Conservation (phyloP, 2,888 invertebrate genomes). For the Aphidoletes aphidimyza region DNA sequence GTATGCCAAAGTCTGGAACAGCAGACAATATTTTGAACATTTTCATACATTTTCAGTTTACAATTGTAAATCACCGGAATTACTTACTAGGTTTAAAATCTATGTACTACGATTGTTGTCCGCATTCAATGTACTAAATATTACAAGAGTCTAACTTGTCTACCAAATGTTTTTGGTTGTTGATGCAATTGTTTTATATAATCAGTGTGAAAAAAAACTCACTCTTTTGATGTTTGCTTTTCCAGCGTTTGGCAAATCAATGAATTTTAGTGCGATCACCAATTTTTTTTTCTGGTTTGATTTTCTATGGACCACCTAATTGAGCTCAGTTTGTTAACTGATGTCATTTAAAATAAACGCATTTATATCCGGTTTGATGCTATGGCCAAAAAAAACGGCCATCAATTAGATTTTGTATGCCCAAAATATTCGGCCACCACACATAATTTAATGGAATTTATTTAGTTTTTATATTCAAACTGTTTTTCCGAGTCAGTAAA, state of each 20-base stretch:
- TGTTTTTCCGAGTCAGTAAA: constrained; percentile 14
- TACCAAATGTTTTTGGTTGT: too few relatives aligned
- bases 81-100: too few relatives aligned
- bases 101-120: too few relatives aligned
- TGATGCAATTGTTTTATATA: too few relatives aligned
- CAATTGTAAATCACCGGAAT: too few relatives aligned
- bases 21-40: too few relatives aligned
- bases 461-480: constrained; percentile 45
- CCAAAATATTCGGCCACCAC: neutral
- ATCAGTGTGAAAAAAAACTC: too few relatives aligned
- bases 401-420: constrained; percentile 21
- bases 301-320: constrained; percentile 22
- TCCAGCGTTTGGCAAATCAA: neutral
- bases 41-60: too few relatives aligned
- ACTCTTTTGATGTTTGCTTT: neutral
- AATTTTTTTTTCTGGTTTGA: neutral
- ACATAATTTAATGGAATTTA: constrained; percentile 52
- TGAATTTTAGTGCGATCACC: neutral
- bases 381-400: neutral
- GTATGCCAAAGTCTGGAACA: too few relatives aligned
- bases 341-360: neutral
- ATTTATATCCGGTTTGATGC: neutral
- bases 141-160: too few relatives aligned
- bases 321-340: constrained; percentile 36
- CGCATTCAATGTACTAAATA: too few relatives aligned